Percentiles rank a stretch among this genome's conserved stretches.
Evolutionary conservation across 2,888 invertebrate genomes (phyloP).

Genomic region (Cinara cedri): DNA sequence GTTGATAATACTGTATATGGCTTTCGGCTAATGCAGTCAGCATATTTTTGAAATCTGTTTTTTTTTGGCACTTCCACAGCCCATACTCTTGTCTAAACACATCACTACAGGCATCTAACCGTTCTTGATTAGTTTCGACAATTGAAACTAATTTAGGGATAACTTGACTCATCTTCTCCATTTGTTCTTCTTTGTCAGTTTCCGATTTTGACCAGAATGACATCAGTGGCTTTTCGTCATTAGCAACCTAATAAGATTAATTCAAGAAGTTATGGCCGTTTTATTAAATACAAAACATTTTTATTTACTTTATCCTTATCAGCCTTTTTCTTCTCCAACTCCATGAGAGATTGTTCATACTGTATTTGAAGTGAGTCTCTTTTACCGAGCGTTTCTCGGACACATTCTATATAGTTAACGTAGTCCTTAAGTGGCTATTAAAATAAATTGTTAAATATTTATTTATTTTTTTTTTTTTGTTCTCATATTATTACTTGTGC

Average conservation of each 20-base stretch:
- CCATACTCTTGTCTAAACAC: constrained; percentile 72
- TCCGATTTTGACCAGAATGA: constrained; percentile 55
- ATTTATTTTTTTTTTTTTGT: too few relatives aligned
- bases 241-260: constrained; percentile 26
- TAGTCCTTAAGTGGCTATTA: constrained; percentile 68
- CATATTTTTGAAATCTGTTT: constrained; percentile 70
- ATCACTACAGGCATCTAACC: constrained; percentile 73
- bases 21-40: constrained; percentile 70
- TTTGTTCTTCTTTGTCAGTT: constrained; percentile 60
- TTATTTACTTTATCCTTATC: constrained; percentile 69
- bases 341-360: constrained; percentile 71
- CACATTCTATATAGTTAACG: constrained; percentile 71
- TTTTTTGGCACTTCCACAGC: constrained; percentile 72
- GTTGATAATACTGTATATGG: constrained; percentile 72
- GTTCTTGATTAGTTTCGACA: constrained; percentile 66
- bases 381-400: constrained; percentile 70
- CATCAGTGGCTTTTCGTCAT: constrained; percentile 46
- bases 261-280: neutral
- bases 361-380: constrained; percentile 71
- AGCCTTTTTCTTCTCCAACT: constrained; percentile 68
- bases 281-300: neutral
- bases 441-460: constrained; percentile 14
- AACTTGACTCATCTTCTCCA: constrained; percentile 59
- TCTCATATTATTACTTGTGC: constrained; percentile 37
- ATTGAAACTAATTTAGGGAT: constrained; percentile 54